Evolutionary conservation across 2,888 invertebrate genomes (phyloP), one percentile per base, ranked within the genome.

Genomic region (Chrysolina americana): DNA sequence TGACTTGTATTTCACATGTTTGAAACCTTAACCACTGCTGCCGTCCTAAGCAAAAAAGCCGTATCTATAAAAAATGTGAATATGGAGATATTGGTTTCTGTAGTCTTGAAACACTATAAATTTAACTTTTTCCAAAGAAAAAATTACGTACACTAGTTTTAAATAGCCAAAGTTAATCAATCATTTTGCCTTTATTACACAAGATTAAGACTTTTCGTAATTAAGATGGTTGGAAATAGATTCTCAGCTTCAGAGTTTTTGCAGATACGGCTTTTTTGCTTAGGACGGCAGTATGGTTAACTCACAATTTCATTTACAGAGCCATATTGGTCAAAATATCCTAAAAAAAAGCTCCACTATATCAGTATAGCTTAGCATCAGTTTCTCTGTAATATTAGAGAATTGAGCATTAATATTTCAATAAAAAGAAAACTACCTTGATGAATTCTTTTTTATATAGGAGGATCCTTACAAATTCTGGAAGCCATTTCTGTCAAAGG

Each of bases 401-500:
- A 28, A 41, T 68, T 68, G 68, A 68, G 68, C 68, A 68, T 53
- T 21, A 50, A 19, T 21, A 23, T 10, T 68, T 41, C 36, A 36
- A 41, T n/a, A n/a, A 28, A 28, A 36, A n/a, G 28, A 15, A 66
- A 65, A 53, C 19, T 13, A 65, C 19, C 19, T 47, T 9, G 2
- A 62, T 23, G 21, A 6, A 23, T n/a, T 13, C 21, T 41, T 47
- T 6, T 19, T 70, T 70, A 72, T 19, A 65, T 59, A 11, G 71
- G 72, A n/a, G 79, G 66, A 85, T 92, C 92, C 85, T 92, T 92
- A 84, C 94, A 95, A 77, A 95, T 92, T 84, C 90, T 92, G 5
- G 90, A 87, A 10, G 94, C 94, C 94, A 95, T 94, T 87, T 94
- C 94, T 19, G 91, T 90, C 79, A 97, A 87, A 0, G 97, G 97